Evolutionary conservation across 92 coral and sea anemone species (phyloP), one percentile per base, ranked within the genome.

Genomic region (Paragorgia papillata): DNA sequence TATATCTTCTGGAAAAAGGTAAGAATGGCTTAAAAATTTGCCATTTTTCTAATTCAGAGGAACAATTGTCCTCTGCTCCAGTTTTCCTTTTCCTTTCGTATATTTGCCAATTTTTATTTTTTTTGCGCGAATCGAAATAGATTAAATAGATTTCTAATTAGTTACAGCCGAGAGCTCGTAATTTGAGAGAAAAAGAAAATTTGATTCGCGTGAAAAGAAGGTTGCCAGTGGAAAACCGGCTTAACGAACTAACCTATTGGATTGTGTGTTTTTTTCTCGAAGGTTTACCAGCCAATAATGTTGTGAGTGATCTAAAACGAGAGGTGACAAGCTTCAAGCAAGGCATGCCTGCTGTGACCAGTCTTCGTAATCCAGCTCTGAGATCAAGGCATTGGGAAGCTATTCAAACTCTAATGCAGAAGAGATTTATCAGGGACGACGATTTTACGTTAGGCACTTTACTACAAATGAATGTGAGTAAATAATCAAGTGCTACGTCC

Each of bases 361-460:
- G 97, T 77, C 85, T 94, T n/a, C 85, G 98, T 19, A 94, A 94
- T 57, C 88, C 93, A 17, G 89, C 98, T 0, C 86, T 94, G 21
- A 81, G 98, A 24, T 56, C 89, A 29, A 85, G 98, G 22, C 98
- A 94, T 74, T 94, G 98, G 98, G 98, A 94, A 54, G 98, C 95
- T 0, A 87, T 94, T 26, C 97, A 91, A 67, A 84, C 74, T 32
- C 55, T 77, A 13, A 94, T 94, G 63, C 90, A 89, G 10, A 90
- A 90, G 43, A 85, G 92, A 21, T 68, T 94, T 21, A 89, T 94
- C 7, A 85, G 98, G 58, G 97, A 94, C 76, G 86, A 88, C n/a
- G 57, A 86, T 69, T 94, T 94, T 75, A 94, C 98, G 1, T 83
- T 94, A 6, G 98, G 98, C 27, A 74, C 85, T 41, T 59, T 94